phyloP scores from a whole-genome alignment of 2,797 vertebrate genomes.

The Philypnodon macrostomus region DNA sequence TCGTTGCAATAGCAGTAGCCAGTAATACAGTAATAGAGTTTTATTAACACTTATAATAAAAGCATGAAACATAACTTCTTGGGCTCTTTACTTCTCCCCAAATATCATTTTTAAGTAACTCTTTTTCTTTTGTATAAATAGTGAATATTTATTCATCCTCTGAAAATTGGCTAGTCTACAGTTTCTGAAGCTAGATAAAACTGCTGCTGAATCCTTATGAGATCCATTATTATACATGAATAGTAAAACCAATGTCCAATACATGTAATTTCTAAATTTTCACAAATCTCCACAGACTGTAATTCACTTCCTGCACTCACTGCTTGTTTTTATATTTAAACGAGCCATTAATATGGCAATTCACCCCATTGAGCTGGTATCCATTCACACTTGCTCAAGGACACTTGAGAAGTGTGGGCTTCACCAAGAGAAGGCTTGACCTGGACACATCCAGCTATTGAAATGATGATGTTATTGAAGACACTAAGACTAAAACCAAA shows the following conservation, averaged over 20 bases:
- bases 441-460: neutral
- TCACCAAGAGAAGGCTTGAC: neutral
- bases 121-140: too few species aligned
- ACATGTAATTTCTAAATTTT: neutral
- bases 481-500: too few species aligned
- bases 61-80: too few species aligned
- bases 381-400: constrained; percentile 2
- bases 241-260: neutral
- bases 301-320: neutral
- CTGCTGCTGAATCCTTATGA: neutral
- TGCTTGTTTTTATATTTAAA: constrained; percentile 1
- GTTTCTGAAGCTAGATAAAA: neutral
- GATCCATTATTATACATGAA: neutral
- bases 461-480: neutral
- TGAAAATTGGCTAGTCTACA: neutral
- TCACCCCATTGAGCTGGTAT: too few species aligned
- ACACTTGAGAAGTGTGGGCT: neutral
- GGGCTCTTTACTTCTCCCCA: too few species aligned
- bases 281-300: neutral
- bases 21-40: too few species aligned
- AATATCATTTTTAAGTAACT: too few species aligned
- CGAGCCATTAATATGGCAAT: neutral
- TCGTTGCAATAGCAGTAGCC: too few species aligned
- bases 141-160: too few species aligned
- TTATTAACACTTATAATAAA: too few species aligned